These are phyloP conservation scores for Stomatorhinus ivindoensis DNA, from an alignment of 2,113 vertebrate genomes.

Conservation along the genomic window DNA sequence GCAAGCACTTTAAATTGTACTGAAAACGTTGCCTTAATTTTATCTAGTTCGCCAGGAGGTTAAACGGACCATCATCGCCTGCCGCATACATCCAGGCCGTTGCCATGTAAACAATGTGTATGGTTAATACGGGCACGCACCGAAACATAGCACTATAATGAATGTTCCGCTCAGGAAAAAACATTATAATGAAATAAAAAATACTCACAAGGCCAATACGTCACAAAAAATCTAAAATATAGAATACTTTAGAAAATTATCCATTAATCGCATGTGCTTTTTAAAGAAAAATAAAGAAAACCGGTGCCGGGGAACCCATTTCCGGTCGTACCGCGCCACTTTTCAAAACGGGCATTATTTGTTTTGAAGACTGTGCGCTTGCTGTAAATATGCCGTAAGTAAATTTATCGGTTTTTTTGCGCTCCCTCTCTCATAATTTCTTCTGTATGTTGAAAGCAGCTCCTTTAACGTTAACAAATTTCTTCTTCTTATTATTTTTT, in stretches of 20 bases:
- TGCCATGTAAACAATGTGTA: conserved; percentile 51
- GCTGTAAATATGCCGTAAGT: conserved; percentile 14
- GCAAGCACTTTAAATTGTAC: background rate
- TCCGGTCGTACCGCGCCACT: conserved; percentile 38
- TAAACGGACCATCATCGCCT: background rate
- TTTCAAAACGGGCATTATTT: conserved; percentile 20
- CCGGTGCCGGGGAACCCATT: conserved; percentile 23
- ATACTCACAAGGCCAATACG: background rate
- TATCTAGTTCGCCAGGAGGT: background rate
- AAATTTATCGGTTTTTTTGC: background rate
- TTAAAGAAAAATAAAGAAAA: background rate
- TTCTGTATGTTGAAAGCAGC: background rate
- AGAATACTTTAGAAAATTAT: background rate
- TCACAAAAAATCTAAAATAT: background rate
- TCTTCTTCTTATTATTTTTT: conserved; percentile 39
- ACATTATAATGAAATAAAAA: background rate
- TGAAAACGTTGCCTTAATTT: background rate
- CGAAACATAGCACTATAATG: conserved; percentile 21
- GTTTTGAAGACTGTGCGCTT: background rate
- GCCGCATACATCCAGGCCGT: conserved; percentile 20
- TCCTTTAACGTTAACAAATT: no score
- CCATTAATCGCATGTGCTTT: background rate
- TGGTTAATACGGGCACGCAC: conserved; percentile 17
- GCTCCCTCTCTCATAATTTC: background rate
- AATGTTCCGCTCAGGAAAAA: background rate